These are phyloP conservation scores for Periphyllus acericola DNA, from an alignment of 2,888 invertebrate genomes.

Conservation along the genomic window DNA sequence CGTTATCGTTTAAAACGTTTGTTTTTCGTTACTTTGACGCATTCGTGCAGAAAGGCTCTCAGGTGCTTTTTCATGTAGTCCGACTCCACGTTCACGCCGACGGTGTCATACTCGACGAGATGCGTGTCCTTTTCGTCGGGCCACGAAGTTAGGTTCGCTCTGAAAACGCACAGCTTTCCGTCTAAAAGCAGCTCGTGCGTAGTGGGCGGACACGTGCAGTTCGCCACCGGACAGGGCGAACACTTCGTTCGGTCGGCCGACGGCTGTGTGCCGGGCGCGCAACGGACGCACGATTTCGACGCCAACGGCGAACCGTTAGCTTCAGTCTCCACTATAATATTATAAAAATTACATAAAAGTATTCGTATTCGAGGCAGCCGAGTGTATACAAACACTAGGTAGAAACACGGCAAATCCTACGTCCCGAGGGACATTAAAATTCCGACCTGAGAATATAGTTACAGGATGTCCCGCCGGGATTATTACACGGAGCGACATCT, in stretches of 20 bases:
- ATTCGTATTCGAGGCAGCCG: not conserved
- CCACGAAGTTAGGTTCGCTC: conserved; percentile 66
- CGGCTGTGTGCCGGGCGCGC: conserved; percentile 68
- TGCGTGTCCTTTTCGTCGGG: conserved; percentile 67
- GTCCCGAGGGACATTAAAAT: too few species aligned
- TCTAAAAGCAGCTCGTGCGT: conserved; percentile 66
- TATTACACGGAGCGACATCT: too few species aligned
- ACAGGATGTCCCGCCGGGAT: too few species aligned
- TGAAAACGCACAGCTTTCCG: conserved; percentile 63
- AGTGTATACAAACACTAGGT: too few species aligned
- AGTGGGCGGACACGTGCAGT: conserved; percentile 67
- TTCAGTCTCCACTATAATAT: conserved; percentile 31
- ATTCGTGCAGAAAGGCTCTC: conserved; percentile 67
- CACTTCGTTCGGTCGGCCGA: conserved; percentile 67
- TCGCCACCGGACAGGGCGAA: conserved; percentile 67
- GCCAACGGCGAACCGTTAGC: conserved; percentile 64
- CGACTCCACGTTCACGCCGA: conserved; percentile 66
- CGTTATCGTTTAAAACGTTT: too few species aligned
- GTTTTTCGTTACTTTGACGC: conserved; percentile 65
- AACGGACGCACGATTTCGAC: conserved; percentile 67
- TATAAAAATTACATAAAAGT: too few species aligned
- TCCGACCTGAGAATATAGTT: too few species aligned
- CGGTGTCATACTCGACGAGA: conserved; percentile 67
- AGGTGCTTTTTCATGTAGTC: conserved; percentile 68
- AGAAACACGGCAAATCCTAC: too few species aligned